A percentile compares a stretch with the other conserved stretches of the same genome.
phyloP scores from a whole-genome alignment of 2,888 invertebrate genomes.

The Chalcosyrphus nemorum region DNA sequence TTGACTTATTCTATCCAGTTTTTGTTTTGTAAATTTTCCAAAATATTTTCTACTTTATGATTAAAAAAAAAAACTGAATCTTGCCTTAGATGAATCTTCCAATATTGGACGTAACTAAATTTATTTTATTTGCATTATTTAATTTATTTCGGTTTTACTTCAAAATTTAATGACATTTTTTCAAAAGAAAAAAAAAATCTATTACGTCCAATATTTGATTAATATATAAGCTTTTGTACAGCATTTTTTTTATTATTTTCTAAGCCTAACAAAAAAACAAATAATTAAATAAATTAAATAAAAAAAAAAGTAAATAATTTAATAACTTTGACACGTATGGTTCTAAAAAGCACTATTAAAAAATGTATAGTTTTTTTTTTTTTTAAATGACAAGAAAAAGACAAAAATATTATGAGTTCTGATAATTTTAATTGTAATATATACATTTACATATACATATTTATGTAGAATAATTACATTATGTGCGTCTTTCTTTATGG shows the following conservation, averaged over 20 bases:
- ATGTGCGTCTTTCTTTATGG: conserved; percentile 36
- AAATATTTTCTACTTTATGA: not conserved
- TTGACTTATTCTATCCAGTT: conserved; percentile 1
- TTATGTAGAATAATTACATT: conserved; percentile 69
- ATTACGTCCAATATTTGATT: conserved; percentile 53
- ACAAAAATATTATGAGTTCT: conserved; percentile 42
- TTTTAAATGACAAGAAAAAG: conserved; percentile 17
- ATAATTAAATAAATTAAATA: conserved; percentile 29
- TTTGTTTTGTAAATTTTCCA: conserved; percentile 54
- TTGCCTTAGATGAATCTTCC: conserved; percentile 65
- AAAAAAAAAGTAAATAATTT: conserved; percentile 46
- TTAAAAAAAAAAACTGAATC: conserved; percentile 37
- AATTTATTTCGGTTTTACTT: conserved; percentile 39
- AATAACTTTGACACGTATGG: conserved; percentile 47
- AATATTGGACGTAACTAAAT: conserved; percentile 49
- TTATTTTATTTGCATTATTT: conserved; percentile 22
- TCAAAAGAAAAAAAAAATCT: conserved; percentile 34
- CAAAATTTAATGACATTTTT: conserved; percentile 22
- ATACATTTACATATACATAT: conserved; percentile 56
- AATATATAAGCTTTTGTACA: conserved; percentile 69
- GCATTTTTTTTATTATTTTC: conserved; percentile 61
- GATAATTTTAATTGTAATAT: conserved; percentile 68
- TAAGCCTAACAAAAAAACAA: conserved; percentile 61
- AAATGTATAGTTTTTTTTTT: conserved; percentile 54
- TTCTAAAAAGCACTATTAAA: conserved; percentile 58